Base-by-base conservation (phyloP, 2,888 invertebrate species). In the Osmoderma eremita region DNA sequence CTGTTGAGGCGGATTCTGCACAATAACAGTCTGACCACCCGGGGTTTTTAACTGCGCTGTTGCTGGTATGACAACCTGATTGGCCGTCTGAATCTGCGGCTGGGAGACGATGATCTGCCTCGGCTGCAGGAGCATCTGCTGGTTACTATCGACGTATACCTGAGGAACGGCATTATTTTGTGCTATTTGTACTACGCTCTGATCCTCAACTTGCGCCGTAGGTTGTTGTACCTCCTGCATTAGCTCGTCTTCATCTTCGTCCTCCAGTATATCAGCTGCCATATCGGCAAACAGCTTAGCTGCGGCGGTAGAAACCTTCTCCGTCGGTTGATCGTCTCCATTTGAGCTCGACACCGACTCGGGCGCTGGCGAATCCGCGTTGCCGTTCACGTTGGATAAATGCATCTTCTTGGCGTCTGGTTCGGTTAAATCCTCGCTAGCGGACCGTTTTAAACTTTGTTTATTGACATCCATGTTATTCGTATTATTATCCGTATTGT, bases 241-340 rank as follows among this genome's bases (percentile, higher is more conserved):
- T 68, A 80, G 73, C 38, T 71, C 71, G 61, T 83, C 83, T 61
- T 86, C 85, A 17, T 92, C 92, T 78, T 93, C 94, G 74, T 93
- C 94, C 77, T 93, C 93, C 15, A 94, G 84, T 53, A 92, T 92
- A 38, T 93, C 93, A 0, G 93, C 94, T 0, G 93, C 94, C 54
- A 94, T 85, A 24, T 93, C 93, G 0, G 94, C 93, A 77, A 94
- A 94, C 20, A 94, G 82, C 81, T 94, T 93, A 0, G 93, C 94
- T 0, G 94, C 94, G 4, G 92, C 92, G 64, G 92, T 92, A 0
- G 93, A 93, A 0, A 90, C 91, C 1, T 88, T 87, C 36, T 87
- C 87, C 71, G 87, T 85, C 2, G 82, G 67, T 13, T 68, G 67
- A 45, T 86, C 81, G 0, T 86, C 84, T 1, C 84, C 83, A 67